These are phyloP conservation scores for Sebastes wilsoni DNA, from an alignment of 2,797 vertebrate species.

Conservation along the genomic window DNA sequence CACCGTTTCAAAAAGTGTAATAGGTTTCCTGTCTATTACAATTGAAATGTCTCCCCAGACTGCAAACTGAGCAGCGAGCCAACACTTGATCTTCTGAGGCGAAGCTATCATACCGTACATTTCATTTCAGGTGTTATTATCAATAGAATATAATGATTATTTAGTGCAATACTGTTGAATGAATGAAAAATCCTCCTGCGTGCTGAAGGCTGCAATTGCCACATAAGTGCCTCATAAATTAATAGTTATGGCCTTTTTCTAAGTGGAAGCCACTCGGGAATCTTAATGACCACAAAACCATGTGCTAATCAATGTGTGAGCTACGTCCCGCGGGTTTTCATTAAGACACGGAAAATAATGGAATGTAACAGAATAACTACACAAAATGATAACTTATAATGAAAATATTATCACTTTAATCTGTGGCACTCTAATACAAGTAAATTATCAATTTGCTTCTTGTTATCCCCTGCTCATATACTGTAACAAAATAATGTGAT, in stretches of 20 bases:
- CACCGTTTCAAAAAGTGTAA: neutral
- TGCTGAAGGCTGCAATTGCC: conserved; percentile 1
- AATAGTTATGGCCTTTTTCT: conserved; percentile 12
- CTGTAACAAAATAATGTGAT: neutral
- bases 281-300: conserved; percentile 32
- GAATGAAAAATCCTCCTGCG: neutral
- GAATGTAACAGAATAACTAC: conserved; percentile 1
- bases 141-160: conserved; percentile 4
- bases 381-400: neutral
- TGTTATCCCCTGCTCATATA: neutral
- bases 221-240: neutral
- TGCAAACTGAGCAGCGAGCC: neutral
- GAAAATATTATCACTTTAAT: neutral
- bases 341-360: conserved; percentile 20
- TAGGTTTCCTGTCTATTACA: neutral
- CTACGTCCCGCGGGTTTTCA: conserved; percentile 2
- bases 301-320: conserved; percentile 37
- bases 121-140: neutral
- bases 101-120: neutral
- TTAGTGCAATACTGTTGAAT: neutral
- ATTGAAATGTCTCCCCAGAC: neutral
- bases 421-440: neutral
- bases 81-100: neutral
- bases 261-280: conserved; percentile 24
- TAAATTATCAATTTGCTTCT: neutral